Evolutionary conservation across 1,140 invertebrate species (phyloP).

Genomic region (Nylanderia fulva): DNA sequence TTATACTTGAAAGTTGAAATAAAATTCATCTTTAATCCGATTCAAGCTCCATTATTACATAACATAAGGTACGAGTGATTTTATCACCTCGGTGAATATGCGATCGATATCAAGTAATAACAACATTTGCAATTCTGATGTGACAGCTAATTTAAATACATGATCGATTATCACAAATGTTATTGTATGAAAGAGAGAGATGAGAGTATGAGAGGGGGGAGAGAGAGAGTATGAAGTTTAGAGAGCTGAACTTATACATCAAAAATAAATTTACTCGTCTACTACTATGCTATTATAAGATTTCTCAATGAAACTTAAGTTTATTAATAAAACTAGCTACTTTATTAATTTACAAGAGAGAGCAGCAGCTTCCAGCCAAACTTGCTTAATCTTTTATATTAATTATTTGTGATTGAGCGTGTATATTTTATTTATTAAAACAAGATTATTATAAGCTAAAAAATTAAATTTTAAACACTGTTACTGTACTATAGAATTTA

Average conservation of each 20-base stretch:
- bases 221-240: neutral
- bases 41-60: constrained; percentile 4
- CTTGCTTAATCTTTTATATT: neutral
- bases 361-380: neutral
- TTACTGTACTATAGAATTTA: neutral
- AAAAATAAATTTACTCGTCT: neutral
- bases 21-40: neutral
- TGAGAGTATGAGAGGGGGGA: too few relatives aligned
- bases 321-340: constrained; percentile 6
- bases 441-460: neutral
- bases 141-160: constrained; percentile 52
- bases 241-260: constrained; percentile 26
- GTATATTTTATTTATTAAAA: constrained; percentile 4
- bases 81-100: constrained; percentile 28
- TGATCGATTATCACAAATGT: constrained; percentile 53
- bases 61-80: constrained; percentile 17
- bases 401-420: neutral
- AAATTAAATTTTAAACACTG: neutral
- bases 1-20: constrained; percentile 4
- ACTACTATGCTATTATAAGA: neutral
- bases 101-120: constrained; percentile 55
- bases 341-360: constrained; percentile 5
- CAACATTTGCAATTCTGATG: constrained; percentile 50
- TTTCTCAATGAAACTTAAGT: constrained; percentile 9
- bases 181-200: neutral